Percentiles rank a stretch among this genome's conserved stretches.
Evolutionary conservation across 2,888 invertebrate genomes (phyloP).

Genomic region (Xestia rhomboidea): DNA sequence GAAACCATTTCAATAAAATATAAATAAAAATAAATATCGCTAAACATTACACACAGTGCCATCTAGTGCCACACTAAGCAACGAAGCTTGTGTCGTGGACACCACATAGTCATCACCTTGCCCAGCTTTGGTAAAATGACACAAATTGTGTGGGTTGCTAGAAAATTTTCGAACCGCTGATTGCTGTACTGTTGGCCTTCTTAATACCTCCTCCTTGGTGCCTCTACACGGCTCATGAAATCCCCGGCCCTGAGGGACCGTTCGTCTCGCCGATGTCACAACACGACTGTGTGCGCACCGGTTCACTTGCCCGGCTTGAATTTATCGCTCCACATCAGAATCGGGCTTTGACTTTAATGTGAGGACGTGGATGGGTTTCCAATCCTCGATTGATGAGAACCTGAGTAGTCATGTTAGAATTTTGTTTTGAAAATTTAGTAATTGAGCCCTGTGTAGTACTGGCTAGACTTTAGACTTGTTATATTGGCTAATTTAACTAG

Average conservation of each 20-base stretch:
- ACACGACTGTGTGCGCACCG: conserved; percentile 68
- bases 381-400: not conserved
- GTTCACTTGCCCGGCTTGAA: conserved; percentile 57
- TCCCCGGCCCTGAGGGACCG: conserved; percentile 58
- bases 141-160: not conserved
- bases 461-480: too few relatives aligned
- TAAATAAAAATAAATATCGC: too few relatives aligned
- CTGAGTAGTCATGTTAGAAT: too few relatives aligned
- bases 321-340: conserved; percentile 62
- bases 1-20: not conserved
- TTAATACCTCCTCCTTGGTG: conserved; percentile 8
- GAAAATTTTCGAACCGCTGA: not conserved
- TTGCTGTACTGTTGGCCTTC: conserved; percentile 22
- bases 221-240: conserved; percentile 70
- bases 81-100: too few relatives aligned
- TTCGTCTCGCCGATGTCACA: conserved; percentile 74
- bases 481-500: not conserved
- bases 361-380: conserved; percentile 21
- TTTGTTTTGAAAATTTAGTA: not conserved
- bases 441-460: not conserved
- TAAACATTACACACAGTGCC: too few relatives aligned
- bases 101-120: not conserved
- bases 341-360: conserved; percentile 32
- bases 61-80: too few relatives aligned
- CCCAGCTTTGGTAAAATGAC: not conserved